Evolutionary conservation across 2,888 invertebrate genomes (phyloP).

Genomic region (Euclidia mi): DNA sequence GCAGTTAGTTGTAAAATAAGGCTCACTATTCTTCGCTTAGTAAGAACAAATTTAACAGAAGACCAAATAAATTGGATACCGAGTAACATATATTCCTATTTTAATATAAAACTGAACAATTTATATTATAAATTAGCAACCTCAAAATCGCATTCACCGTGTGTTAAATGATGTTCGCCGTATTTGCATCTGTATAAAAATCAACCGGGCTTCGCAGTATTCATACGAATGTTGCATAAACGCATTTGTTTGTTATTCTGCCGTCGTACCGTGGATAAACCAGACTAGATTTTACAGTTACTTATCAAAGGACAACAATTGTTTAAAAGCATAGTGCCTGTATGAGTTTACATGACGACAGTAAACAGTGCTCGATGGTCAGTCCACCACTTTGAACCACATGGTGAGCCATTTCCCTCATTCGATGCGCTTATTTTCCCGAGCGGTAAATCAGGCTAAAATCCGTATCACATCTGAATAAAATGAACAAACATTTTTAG

Average conservation of each 20-base stretch:
- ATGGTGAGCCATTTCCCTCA: slow-evolving; percentile 23
- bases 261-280: slow-evolving; percentile 3
- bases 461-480: background rate
- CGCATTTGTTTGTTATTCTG: slow-evolving; percentile 11
- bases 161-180: slow-evolving; percentile 1
- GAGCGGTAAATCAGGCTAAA: slow-evolving; percentile 11
- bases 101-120: too few species aligned
- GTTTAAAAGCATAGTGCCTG: background rate
- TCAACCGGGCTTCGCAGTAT: slow-evolving; percentile 1
- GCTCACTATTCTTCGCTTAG: too few species aligned
- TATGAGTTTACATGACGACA: background rate
- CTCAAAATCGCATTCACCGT: background rate
- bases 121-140: background rate
- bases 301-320: background rate
- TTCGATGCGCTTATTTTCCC: slow-evolving; percentile 33
- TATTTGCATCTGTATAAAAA: slow-evolving; percentile 9
- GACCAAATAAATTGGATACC: too few species aligned
- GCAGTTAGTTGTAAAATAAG: too few species aligned
- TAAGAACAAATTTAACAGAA: too few species aligned
- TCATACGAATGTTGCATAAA: slow-evolving; percentile 16
- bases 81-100: too few species aligned
- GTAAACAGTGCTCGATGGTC: slow-evolving; percentile 13
- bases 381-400: slow-evolving; percentile 18
- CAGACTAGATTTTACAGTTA: slow-evolving; percentile 5
- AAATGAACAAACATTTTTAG: slow-evolving; percentile 14